phyloP scores from a whole-genome alignment of 2,888 invertebrate genomes.

The Polymixis flavicincta region DNA sequence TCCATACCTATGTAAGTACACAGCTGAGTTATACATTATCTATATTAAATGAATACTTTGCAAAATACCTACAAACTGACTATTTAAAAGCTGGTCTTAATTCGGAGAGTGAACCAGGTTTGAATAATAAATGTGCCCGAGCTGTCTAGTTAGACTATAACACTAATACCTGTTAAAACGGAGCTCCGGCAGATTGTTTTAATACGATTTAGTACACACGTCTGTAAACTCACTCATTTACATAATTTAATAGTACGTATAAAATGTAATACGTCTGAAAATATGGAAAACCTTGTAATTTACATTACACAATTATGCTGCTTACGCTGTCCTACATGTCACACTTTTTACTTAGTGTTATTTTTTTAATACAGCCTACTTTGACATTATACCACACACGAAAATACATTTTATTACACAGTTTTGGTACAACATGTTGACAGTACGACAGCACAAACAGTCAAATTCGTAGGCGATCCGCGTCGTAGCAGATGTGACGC shows the following conservation, averaged over 20 bases:
- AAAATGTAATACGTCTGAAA: constrained; percentile 19
- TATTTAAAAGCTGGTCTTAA: constrained; percentile 24
- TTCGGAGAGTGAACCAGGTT: constrained; percentile 18
- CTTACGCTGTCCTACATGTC: constrained; percentile 10
- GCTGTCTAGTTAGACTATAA: constrained; percentile 38
- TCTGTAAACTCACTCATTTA: constrained; percentile 36
- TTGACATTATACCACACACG: neutral
- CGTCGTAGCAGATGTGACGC: constrained; percentile 59
- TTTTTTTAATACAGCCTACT: neutral
- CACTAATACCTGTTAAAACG: constrained; percentile 36
- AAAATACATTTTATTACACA: constrained; percentile 24
- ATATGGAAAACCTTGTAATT: constrained; percentile 20
- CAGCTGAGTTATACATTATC: neutral
- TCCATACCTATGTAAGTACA: neutral
- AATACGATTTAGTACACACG: constrained; percentile 37
- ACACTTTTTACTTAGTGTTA: constrained; percentile 3
- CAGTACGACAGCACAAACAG: constrained; percentile 33
- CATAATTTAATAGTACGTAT: constrained; percentile 30
- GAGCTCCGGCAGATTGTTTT: constrained; percentile 33
- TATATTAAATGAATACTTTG: neutral
- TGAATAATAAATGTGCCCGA: constrained; percentile 44
- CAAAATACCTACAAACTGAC: neutral
- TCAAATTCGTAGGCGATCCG: constrained; percentile 46
- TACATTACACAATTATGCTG: constrained; percentile 15
- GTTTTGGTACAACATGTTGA: constrained; percentile 25